Evolutionary conservation across 92 coral and sea anemone genomes (phyloP).

Genomic region (Phenganax subtilis): DNA sequence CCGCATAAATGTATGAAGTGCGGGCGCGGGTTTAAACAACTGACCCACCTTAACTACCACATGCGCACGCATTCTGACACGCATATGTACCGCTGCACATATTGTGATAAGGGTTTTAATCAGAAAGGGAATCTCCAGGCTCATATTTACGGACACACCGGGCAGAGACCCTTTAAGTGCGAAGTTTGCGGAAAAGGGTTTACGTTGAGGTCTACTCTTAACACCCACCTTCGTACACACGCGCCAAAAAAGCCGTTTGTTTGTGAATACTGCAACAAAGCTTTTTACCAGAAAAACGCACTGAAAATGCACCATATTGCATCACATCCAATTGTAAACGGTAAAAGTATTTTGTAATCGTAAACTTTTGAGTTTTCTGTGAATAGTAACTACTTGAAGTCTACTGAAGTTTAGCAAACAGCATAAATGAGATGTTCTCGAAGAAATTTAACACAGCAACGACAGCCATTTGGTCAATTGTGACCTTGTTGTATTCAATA

Average conservation of each 20-base stretch:
- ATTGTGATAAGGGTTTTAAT: conserved; percentile 85
- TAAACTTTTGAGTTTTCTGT: neutral
- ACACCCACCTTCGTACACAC: conserved; percentile 94
- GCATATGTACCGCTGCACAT: conserved; percentile 70
- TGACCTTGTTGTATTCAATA: too few relatives aligned
- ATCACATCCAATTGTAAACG: conserved; percentile 89
- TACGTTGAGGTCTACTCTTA: conserved; percentile 86
- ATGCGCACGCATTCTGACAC: conserved; percentile 92
- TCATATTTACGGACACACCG: conserved; percentile 97
- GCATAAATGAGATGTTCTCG: neutral
- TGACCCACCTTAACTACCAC: conserved; percentile 92
- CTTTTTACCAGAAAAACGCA: conserved; percentile 95
- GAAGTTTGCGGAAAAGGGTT: conserved; percentile 77
- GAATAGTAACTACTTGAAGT: neutral
- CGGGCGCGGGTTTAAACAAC: conserved; percentile 98
- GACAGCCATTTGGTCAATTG: too few relatives aligned
- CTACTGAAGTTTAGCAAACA: neutral
- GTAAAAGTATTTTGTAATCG: conserved; percentile 65
- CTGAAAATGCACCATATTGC: conserved; percentile 91
- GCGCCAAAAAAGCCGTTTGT: conserved; percentile 89
- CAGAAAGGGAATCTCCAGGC: conserved; percentile 97
- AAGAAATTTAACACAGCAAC: neutral
- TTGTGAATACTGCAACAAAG: conserved; percentile 81
- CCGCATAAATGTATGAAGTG: conserved; percentile 88
- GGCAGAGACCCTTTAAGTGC: conserved; percentile 89